Evolutionary conservation across 2,888 invertebrate species (phyloP), one percentile per base, ranked within the genome.

Genomic region (Eurytoma californica): DNA sequence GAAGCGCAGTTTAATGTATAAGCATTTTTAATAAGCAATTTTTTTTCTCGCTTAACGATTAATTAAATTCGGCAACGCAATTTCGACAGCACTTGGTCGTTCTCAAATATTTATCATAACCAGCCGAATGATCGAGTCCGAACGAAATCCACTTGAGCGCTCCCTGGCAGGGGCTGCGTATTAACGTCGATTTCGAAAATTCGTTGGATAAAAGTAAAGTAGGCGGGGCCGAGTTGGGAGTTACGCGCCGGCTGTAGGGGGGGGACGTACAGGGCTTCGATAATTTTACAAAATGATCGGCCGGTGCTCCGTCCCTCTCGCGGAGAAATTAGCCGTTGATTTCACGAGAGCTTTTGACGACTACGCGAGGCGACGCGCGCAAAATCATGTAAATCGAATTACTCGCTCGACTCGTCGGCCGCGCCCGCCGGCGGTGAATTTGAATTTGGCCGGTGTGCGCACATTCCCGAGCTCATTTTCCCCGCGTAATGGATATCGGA

Each of bases 401-500:
- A 80, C 39, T 55, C 61, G 72, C 72, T 51, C 51, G 55, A 39
- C 55, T 39, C 53, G 12, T 24, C 39, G 39, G 39, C 9, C 39
- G 39, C 39, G 39, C 39, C 39, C 3, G 57, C 58, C 39, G 39
- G 39, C 39, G 39, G 47, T 20, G 78, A 80, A 82, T 81, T 80
- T 80, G 72, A 82, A 80, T 82, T 39, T 39, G 39, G 39, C 39
- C 39, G 39, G 39, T 9, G 39, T 78, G 70, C 13, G 5, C 39
- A 80, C 82, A 84, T 82, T 84, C 78, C 69, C 72, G 49, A 80
- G 68, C 77, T 39, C 80, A 83, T 83, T 84, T 84, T 81, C 39
- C 30, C 39, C 63, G 65, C 73, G 79, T 83, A 83, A 85, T 84
- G 82, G 78, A 82, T 82, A 84, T 83, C 77, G 84, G 76, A 83